These are phyloP conservation scores for Acleris literana DNA, from an alignment of 2,888 invertebrate genomes.

Conservation along the genomic window DNA sequence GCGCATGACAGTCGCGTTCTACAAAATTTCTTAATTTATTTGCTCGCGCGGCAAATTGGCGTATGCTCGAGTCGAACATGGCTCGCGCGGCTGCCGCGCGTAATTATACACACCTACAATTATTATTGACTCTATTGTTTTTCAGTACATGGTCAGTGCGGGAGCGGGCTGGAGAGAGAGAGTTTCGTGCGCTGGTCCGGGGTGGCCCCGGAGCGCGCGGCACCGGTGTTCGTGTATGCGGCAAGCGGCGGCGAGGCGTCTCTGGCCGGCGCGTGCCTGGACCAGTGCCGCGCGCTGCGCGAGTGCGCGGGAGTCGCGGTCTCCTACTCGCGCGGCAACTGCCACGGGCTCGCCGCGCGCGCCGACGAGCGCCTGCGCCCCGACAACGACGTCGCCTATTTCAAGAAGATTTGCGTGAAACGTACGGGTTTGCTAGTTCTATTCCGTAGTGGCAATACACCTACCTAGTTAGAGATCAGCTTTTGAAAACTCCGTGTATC, in stretches of 20 bases:
- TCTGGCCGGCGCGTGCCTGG: constrained; percentile 69
- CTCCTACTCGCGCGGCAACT: constrained; percentile 74
- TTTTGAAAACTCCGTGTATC: too few relatives aligned
- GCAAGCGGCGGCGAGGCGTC: constrained; percentile 76
- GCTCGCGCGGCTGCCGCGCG: too few relatives aligned
- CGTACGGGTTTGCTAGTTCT: constrained; percentile 62
- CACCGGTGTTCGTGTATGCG: constrained; percentile 74
- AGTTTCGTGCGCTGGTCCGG: constrained; percentile 74
- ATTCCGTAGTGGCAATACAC: too few relatives aligned
- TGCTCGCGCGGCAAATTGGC: too few relatives aligned
- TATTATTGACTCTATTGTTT: too few relatives aligned
- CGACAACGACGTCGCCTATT: constrained; percentile 85
- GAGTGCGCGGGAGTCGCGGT: constrained; percentile 79
- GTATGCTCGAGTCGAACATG: too few relatives aligned
- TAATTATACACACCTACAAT: too few relatives aligned
- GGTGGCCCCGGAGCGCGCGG: constrained; percentile 61
- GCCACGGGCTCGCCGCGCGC: constrained; percentile 68
- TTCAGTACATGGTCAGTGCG: constrained; percentile 53
- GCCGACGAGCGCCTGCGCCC: constrained; percentile 56
- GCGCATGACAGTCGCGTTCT: too few relatives aligned
- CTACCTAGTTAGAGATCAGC: too few relatives aligned
- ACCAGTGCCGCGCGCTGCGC: constrained; percentile 70
- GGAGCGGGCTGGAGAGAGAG: constrained; percentile 53
- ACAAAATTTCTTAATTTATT: too few relatives aligned
- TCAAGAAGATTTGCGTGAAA: constrained; percentile 85